Evolutionary conservation across 2,113 vertebrate genomes (phyloP).

Genomic region (Platichthys stellatus): DNA sequence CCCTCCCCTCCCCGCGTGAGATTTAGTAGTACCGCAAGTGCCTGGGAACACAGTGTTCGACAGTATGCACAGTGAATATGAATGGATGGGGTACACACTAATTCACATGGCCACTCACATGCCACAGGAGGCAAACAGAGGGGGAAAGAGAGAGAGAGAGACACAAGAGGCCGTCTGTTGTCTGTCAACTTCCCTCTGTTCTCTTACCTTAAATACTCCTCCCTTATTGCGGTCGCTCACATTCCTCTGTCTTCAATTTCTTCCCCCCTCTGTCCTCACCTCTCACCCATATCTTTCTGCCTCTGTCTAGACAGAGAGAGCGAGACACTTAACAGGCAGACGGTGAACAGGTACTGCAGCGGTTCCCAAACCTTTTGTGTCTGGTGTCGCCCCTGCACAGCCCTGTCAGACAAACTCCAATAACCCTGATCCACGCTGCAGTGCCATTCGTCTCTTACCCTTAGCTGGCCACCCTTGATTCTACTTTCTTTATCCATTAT

Average conservation of each 20-base stretch:
- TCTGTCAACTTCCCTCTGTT: neutral
- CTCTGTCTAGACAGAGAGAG: conserved; percentile 18
- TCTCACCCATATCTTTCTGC: conserved; percentile 12
- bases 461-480: neutral
- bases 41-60: conserved; percentile 43
- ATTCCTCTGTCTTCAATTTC: neutral
- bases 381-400: neutral
- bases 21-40: conserved; percentile 8
- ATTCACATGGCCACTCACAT: conserved; percentile 37
- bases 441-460: neutral
- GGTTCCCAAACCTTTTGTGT: neutral
- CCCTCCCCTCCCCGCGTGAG: conserved; percentile 20
- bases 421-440: neutral
- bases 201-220: neutral
- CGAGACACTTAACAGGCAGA: neutral
- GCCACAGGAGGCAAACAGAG: conserved; percentile 5
- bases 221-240: neutral
- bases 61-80: conserved; percentile 38
- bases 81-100: conserved; percentile 23
- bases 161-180: neutral
- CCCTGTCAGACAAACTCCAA: neutral
- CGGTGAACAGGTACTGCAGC: neutral
- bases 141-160: neutral
- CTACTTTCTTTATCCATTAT: neutral
- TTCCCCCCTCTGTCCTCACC: neutral